Evolutionary conservation across 2,113 vertebrate species (phyloP).

Genomic region (Plestiodon gilberti): DNA sequence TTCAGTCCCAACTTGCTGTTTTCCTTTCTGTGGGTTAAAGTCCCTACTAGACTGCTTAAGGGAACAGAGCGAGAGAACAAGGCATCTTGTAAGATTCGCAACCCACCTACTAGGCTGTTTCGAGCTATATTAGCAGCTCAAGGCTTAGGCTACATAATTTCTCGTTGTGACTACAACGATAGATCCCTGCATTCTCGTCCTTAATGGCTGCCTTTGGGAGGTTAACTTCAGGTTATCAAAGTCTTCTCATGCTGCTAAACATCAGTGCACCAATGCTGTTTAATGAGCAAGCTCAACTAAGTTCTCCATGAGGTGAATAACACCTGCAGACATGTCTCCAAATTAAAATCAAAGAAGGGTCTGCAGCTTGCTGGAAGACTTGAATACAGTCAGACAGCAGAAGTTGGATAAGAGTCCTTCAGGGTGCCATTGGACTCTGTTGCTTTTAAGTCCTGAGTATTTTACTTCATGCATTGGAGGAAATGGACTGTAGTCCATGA

Average conservation of each 20-base stretch:
- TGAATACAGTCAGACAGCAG: too few species aligned
- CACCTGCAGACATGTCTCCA: too few species aligned
- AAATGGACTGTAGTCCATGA: too few species aligned
- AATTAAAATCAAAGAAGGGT: too few species aligned
- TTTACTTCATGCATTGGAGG: too few species aligned
- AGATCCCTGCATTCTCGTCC: neutral
- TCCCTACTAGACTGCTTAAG: conserved; percentile 58
- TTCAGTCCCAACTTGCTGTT: conserved; percentile 65
- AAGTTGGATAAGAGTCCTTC: too few species aligned
- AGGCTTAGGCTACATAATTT: neutral
- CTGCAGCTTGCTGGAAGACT: too few species aligned
- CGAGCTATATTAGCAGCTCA: neutral
- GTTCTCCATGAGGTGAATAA: neutral
- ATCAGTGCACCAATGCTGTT: neutral
- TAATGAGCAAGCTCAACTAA: neutral
- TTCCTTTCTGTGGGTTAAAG: conserved; percentile 44
- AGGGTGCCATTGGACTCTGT: too few species aligned
- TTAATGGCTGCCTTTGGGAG: neutral
- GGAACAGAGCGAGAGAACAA: conserved; percentile 54
- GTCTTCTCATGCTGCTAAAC: neutral
- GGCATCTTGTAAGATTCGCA: neutral
- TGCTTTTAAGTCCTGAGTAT: too few species aligned
- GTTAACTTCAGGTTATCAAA: neutral
- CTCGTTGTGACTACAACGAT: neutral
- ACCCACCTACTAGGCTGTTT: neutral